These are phyloP conservation scores for Rhadinocentrus ornatus DNA, from an alignment of 2,797 vertebrate genomes.

Conservation along the genomic window DNA sequence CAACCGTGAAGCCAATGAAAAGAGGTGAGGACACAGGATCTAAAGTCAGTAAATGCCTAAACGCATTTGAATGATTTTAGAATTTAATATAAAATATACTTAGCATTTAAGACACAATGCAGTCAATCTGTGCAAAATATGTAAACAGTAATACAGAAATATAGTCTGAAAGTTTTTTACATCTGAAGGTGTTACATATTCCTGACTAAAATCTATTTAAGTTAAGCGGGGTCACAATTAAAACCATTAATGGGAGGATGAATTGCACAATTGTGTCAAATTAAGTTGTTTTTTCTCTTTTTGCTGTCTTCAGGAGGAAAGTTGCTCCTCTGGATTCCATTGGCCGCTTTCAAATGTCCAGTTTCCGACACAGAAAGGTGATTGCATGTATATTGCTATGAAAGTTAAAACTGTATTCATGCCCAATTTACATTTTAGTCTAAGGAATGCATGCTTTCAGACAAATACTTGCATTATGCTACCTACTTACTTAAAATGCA, in stretches of 20 bases:
- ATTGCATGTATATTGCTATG: neutral
- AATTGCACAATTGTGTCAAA: neutral
- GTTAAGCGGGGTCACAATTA: neutral
- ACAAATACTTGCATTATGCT: neutral
- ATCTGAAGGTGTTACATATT: neutral
- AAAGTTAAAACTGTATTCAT: neutral
- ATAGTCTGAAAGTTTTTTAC: neutral
- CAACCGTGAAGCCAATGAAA: slow-evolving; percentile 70
- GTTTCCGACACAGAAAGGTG: slow-evolving; percentile 71
- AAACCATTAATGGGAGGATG: neutral
- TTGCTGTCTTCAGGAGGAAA: slow-evolving; percentile 69
- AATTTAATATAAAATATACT: neutral
- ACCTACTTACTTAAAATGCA: neutral
- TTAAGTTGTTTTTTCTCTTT: neutral
- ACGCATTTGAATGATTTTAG: neutral
- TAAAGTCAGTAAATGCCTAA: neutral
- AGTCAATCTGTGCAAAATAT: neutral
- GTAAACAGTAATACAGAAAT: neutral
- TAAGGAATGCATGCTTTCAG: neutral
- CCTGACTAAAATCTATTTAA: neutral
- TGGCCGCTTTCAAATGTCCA: slow-evolving; percentile 72
- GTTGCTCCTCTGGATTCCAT: slow-evolving; percentile 81
- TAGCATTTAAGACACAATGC: neutral
- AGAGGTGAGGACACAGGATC: slow-evolving; percentile 65
- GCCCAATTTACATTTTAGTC: neutral